Base-by-base conservation (phyloP, 2,113 vertebrate genomes). In the Tupaia chinensis region DNA sequence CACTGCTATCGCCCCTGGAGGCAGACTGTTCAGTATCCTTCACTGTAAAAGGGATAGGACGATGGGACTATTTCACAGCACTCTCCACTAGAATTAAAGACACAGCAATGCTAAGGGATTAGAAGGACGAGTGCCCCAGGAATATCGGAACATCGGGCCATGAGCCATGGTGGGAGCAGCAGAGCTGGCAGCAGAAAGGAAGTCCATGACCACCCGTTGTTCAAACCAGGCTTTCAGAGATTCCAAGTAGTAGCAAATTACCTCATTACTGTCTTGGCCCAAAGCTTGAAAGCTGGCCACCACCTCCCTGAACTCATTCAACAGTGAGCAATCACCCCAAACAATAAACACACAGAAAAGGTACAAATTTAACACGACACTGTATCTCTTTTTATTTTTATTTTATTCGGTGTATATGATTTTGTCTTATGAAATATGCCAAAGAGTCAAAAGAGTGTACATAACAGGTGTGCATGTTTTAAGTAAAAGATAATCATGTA, bases 401-500 rank as follows among this genome's bases (percentile, higher is more conserved):
- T 56, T 95, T 72, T 83, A 66, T 68, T 80, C 74, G 73, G 19
- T 6, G 0, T 88, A 54, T 27, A 16, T 27, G 61, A 32, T 88
- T 82, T 86, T 61, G 63, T 17, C 19, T 77, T 81, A 25, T 68
- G 19, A 93, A 76, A 91, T 60, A 58, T 29, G n/a, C 14, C 29
- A 81, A 96, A 65, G 15, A 84, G 85, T 76, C 16, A 29, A 92
- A 65, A 78, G 68, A 81, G 78, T 8, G 19, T 13, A 70, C 13
- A 44, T 29, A 23, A 32, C 8, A 65, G 15, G 12, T 16, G n/a
- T 1, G 4, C 2, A 58, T 17, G 44, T 80, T 96, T 84, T 44
- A 90, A 87, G 68, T 25, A 72, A 77, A 91, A 87, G 17, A 74
- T 5, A 87, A 23, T 32, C 32, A 23, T 0, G 0, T 6, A 58